Evolutionary conservation across 2,888 invertebrate species (phyloP).

Genomic region (Drosophila trichaetosa): DNA sequence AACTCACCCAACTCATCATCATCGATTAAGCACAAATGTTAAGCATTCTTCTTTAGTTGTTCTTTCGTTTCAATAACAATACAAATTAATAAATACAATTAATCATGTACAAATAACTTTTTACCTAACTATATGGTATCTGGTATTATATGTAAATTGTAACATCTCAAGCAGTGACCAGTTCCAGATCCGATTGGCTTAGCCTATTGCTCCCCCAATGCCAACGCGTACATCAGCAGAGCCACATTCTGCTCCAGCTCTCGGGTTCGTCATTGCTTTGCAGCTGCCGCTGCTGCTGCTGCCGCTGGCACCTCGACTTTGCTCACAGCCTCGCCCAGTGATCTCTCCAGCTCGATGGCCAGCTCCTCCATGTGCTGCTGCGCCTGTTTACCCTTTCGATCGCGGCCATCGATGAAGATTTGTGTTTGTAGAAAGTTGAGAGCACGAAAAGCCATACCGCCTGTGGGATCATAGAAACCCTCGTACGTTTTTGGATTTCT

Average conservation of each 20-base stretch:
- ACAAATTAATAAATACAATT: constrained; percentile 77
- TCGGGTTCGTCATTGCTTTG: constrained; percentile 46
- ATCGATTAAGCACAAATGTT: constrained; percentile 19
- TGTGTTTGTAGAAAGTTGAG: constrained; percentile 83
- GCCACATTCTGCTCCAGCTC: constrained; percentile 56
- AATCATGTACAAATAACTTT: constrained; percentile 62
- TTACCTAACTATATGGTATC: constrained; percentile 47
- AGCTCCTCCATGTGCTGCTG: constrained; percentile 40
- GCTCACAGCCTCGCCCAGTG: constrained; percentile 39
- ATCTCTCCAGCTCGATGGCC: constrained; percentile 44
- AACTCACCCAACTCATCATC: neutral
- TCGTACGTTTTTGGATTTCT: constrained; percentile 48
- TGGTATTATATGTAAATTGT: constrained; percentile 34
- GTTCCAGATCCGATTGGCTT: constrained; percentile 21
- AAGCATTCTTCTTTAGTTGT: constrained; percentile 46
- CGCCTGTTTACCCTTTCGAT: constrained; percentile 41
- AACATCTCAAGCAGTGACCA: constrained; percentile 40
- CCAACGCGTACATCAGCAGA: constrained; percentile 65
- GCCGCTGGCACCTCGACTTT: constrained; percentile 15
- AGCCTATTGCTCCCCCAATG: constrained; percentile 45
- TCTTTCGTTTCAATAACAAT: constrained; percentile 61
- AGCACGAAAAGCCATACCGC: constrained; percentile 82
- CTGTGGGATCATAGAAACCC: constrained; percentile 79
- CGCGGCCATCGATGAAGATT: constrained; percentile 74
- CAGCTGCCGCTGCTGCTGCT: neutral